Evolutionary conservation across 2,113 vertebrate species (phyloP).

Genomic region (Megaleporinus macrocephalus): DNA sequence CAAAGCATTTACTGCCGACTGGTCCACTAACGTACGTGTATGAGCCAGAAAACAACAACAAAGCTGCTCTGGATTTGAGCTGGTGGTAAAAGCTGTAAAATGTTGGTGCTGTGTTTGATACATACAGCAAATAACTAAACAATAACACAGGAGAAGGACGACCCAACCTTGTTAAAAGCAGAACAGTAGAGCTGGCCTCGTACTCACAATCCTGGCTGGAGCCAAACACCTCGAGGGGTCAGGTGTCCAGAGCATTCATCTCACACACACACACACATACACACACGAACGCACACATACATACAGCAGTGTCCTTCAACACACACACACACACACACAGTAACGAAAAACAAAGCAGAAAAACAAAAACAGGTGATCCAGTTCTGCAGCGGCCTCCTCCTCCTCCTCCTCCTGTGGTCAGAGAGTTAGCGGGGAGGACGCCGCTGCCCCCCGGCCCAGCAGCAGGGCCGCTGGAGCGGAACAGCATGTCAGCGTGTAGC

Average conservation of each 20-base stretch:
- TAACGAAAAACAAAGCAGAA: slow-evolving; percentile 36
- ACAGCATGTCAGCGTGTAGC: background rate
- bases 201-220: slow-evolving; percentile 11
- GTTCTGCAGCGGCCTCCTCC: too few relatives aligned
- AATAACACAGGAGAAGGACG: slow-evolving; percentile 22
- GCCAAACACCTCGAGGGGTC: slow-evolving; percentile 44
- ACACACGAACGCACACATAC: slow-evolving; percentile 2
- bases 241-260: slow-evolving; percentile 49
- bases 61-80: too few relatives aligned
- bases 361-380: background rate
- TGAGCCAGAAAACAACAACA: too few relatives aligned
- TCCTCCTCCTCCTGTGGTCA: too few relatives aligned
- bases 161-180: slow-evolving; percentile 34
- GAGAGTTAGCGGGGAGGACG: too few relatives aligned
- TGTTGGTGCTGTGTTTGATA: too few relatives aligned
- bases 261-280: slow-evolving; percentile 6
- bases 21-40: too few relatives aligned
- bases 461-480: slow-evolving; percentile 40
- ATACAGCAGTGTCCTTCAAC: slow-evolving; percentile 48
- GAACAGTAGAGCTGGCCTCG: slow-evolving; percentile 2
- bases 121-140: background rate
- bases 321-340: slow-evolving; percentile 47
- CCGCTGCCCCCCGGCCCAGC: background rate
- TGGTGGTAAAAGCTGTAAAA: background rate
- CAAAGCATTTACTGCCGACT: too few relatives aligned